A percentile compares a stretch with the other conserved stretches of the same genome.
These are phyloP conservation scores for Cheirogaleus major DNA, from an alignment of 2,797 vertebrate genomes.

Conservation along the genomic window DNA sequence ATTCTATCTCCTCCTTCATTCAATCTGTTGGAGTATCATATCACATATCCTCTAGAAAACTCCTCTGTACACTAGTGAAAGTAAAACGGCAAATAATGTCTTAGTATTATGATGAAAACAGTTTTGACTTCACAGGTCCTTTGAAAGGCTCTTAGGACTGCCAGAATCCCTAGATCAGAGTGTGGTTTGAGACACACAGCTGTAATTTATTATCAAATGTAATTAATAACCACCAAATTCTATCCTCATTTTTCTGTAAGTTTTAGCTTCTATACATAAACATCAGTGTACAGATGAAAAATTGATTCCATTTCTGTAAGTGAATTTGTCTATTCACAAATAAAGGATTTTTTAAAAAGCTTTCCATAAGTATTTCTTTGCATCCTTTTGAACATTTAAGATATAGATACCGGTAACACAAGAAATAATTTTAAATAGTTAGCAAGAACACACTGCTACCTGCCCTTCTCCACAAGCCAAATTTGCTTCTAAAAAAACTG, in stretches of 20 bases:
- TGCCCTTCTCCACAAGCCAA: not conserved
- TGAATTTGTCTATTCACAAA: not conserved
- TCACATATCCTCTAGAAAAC: constrained; percentile 12
- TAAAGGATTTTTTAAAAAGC: not conserved
- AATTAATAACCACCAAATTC: constrained; percentile 28
- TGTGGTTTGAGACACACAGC: not conserved
- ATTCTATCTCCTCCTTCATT: constrained; percentile 1
- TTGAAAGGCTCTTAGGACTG: not conserved
- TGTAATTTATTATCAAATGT: constrained; percentile 14
- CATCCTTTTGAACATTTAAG: constrained; percentile 18
- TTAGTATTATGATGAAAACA: not conserved
- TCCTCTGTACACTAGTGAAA: not conserved
- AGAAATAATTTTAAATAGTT: not conserved
- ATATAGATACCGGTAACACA: not conserved
- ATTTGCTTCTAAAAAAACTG: constrained; percentile 23
- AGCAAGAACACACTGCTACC: not conserved
- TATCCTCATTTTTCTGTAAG: not conserved
- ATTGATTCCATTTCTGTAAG: not conserved
- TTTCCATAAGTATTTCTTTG: constrained; percentile 27
- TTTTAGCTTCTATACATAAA: constrained; percentile 14
- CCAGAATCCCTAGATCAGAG: not conserved
- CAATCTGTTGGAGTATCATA: not conserved
- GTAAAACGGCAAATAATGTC: constrained; percentile 1
- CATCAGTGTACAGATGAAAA: not conserved
- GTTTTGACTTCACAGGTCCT: not conserved